phyloP scores from a whole-genome alignment of 2,113 vertebrate genomes.

The Guaruba guarouba region DNA sequence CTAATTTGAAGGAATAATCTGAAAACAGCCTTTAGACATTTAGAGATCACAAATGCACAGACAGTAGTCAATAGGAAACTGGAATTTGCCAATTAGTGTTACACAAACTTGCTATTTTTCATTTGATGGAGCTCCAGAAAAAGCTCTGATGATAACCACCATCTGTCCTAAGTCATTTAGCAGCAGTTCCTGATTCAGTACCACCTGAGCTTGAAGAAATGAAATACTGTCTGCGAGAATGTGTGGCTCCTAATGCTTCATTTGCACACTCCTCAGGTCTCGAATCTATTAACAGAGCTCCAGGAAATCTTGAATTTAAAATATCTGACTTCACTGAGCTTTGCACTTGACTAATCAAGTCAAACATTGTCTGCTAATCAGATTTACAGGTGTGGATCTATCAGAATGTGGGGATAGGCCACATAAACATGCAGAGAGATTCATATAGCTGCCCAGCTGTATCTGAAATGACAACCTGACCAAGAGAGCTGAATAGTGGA shows the following conservation, averaged over 20 bases:
- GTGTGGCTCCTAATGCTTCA: background rate
- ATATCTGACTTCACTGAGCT: slow-evolving; percentile 5
- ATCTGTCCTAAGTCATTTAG: background rate
- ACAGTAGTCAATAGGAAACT: background rate
- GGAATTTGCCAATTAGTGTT: background rate
- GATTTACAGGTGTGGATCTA: slow-evolving; percentile 34
- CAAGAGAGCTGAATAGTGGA: background rate
- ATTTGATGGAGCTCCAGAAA: background rate
- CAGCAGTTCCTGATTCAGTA: background rate
- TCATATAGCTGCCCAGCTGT: slow-evolving; percentile 10
- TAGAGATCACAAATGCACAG: background rate
- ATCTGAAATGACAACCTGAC: slow-evolving; percentile 35
- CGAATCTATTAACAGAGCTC: slow-evolving; percentile 20
- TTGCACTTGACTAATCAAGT: slow-evolving; percentile 51
- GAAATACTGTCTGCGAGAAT: background rate
- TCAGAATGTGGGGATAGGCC: slow-evolving; percentile 15
- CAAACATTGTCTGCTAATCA: slow-evolving; percentile 39
- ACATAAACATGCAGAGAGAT: slow-evolving; percentile 15
- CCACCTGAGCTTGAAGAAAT: background rate
- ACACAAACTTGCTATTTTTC: background rate
- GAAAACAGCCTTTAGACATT: background rate
- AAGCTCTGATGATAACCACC: background rate
- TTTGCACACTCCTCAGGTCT: slow-evolving; percentile 2
- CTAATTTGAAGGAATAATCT: background rate
- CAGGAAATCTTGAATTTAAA: slow-evolving; percentile 56